Evolutionary conservation across 1,140 invertebrate species (phyloP).

Genomic region (Halictus rubicundus): DNA sequence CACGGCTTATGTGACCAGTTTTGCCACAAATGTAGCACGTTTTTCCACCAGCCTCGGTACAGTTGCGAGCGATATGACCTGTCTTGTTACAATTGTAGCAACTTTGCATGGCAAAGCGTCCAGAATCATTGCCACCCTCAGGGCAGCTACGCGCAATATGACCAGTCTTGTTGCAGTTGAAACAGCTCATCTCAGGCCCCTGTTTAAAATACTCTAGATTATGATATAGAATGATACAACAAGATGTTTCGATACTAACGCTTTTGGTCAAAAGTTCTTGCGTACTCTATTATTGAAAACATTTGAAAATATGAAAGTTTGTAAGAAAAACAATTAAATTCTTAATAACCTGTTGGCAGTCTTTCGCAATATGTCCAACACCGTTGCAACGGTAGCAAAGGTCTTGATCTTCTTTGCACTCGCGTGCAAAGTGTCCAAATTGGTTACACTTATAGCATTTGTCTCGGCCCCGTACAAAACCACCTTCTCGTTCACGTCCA

Average conservation of each 20-base stretch:
- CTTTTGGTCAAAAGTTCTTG: background rate
- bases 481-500: conserved; percentile 80
- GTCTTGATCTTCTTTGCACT: conserved; percentile 93
- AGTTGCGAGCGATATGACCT: conserved; percentile 94
- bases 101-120: conserved; percentile 80
- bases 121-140: conserved; percentile 80
- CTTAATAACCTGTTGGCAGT: conserved; percentile 86
- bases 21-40: conserved; percentile 95
- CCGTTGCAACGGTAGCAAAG: conserved; percentile 92
- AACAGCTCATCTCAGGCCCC: conserved; percentile 90
- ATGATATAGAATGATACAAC: background rate
- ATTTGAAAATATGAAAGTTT: background rate
- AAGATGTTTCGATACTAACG: background rate
- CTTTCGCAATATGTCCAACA: conserved; percentile 93
- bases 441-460: conserved; percentile 98
- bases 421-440: conserved; percentile 94
- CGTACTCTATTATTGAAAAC: background rate
- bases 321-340: background rate
- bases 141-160: conserved; percentile 94
- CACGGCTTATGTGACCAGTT: conserved; percentile 93
- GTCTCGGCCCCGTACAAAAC: conserved; percentile 85
- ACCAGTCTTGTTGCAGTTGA: conserved; percentile 93
- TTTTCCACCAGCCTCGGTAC: conserved; percentile 89
- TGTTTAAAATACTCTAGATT: conserved; percentile 36
- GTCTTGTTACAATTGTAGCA: conserved; percentile 95